Conservation (phyloP, 2,888 invertebrate species). For the Lasioglossum villosulum region DNA sequence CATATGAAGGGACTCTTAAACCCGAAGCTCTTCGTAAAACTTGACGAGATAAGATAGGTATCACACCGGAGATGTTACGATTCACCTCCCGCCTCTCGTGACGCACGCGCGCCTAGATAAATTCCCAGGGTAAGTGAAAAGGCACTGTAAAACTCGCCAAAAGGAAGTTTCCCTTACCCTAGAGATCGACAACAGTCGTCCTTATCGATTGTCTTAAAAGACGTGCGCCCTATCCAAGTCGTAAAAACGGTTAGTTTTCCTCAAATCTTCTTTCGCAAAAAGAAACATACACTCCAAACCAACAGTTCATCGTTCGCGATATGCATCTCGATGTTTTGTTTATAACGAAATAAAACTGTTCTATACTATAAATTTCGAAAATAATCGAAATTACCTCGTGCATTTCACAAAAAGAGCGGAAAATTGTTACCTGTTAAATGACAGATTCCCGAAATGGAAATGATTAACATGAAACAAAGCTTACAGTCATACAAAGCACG, state of each 20-base stretch:
- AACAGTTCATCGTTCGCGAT: not conserved
- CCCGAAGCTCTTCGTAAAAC: conserved; percentile 47
- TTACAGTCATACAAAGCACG: not conserved
- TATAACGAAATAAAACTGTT: too few relatives aligned
- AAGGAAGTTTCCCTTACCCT: not conserved
- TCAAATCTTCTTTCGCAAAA: too few relatives aligned
- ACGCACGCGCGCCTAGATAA: conserved; percentile 28
- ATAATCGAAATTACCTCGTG: too few relatives aligned
- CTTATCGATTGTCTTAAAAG: conserved; percentile 13
- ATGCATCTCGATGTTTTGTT: too few relatives aligned
- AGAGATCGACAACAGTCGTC: conserved; percentile 29
- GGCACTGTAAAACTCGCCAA: conserved; percentile 22
- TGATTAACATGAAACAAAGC: not conserved
- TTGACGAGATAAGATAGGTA: conserved; percentile 56
- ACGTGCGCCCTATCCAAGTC: not conserved
- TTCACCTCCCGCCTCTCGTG: conserved; percentile 20
- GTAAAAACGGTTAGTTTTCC: not conserved
- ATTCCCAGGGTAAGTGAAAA: conserved; percentile 44
- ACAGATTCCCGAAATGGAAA: not conserved
- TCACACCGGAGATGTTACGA: conserved; percentile 35
- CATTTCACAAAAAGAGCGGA: too few relatives aligned
- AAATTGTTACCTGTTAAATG: not conserved
- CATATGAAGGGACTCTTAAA: conserved; percentile 52
- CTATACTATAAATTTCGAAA: too few relatives aligned
- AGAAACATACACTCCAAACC: too few relatives aligned